Base-by-base conservation (phyloP, 2,888 invertebrate species). In the Hoplodrina ambigua region DNA sequence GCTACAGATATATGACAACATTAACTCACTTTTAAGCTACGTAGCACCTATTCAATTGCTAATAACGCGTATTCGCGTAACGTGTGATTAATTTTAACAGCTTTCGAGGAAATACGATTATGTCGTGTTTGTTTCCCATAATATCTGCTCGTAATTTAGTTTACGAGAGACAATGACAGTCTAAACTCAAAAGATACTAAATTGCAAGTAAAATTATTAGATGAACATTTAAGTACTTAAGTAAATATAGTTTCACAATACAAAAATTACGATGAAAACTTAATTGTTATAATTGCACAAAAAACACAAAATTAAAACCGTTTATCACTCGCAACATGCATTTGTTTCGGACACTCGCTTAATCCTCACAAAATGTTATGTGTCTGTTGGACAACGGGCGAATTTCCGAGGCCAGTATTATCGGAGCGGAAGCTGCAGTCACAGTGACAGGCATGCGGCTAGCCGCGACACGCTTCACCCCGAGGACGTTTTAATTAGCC, bases 401-500 rank as follows among this genome's bases (percentile, higher is more conserved):
- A 74, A 84, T 82, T 75, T 69, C 66, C 63, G 55, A 55, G 69
- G 73, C 41, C 50, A 44, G 72, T 74, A 68, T 85, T 81, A 80
- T 80, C 65, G 66, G 55, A 66, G 75, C 72, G 77, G 70, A 82
- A 78, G 82, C 76, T 80, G 82, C 80, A 79, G 75, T 74, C 75
- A 69, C 75, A 75, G 81, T 85, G 87, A 81, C 88, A 84, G 80
- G 58, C 78, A 49, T 81, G 86, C 61, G 87, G 87, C 72, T 55
- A 80, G 78, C 85, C 82, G 58, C 83, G 75, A 73, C 80, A 63
- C 69, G 69, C 74, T 57, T 76, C 71, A 69, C 80, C 72, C 79
- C 37, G 55, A 75, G 75, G 83, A 86, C 85, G 66, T 80, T 87
- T 88, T 88, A 88, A 88, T 88, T 88, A 88, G 84, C 75, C 78